Percentiles rank a stretch among this genome's conserved stretches.
phyloP scores from a whole-genome alignment of 1,140 invertebrate genomes.

The Oreohelix idahoensis region DNA sequence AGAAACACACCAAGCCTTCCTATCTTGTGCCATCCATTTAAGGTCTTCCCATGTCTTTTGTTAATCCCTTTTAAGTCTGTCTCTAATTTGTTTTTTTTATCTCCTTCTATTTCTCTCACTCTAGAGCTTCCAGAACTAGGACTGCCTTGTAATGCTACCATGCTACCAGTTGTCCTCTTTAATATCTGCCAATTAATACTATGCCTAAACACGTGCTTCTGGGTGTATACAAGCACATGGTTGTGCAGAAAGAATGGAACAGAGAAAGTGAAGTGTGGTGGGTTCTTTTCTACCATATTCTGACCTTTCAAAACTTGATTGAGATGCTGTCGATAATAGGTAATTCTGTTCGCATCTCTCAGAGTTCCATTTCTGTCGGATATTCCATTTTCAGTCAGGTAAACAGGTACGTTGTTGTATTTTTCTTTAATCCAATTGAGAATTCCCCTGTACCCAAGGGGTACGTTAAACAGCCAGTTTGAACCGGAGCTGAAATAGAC shows the following conservation, averaged over 20 bases:
- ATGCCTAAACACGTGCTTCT: too few species aligned
- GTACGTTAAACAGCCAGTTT: conserved; percentile 68
- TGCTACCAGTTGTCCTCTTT: too few species aligned
- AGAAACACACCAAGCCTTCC: too few species aligned
- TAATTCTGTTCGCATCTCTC: conserved; percentile 74
- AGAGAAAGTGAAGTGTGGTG: neutral
- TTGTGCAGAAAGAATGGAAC: neutral
- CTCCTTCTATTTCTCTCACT: too few species aligned
- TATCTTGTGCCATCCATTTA: too few species aligned
- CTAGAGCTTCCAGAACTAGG: too few species aligned
- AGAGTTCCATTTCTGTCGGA: conserved; percentile 70
- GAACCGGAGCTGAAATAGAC: conserved; percentile 45
- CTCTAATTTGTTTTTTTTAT: too few species aligned
- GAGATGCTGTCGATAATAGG: conserved; percentile 77
- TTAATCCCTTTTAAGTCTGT: too few species aligned
- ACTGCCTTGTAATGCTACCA: too few species aligned
- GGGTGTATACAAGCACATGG: too few species aligned
- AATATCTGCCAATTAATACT: too few species aligned
- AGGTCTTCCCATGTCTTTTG: too few species aligned
- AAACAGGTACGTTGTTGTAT: conserved; percentile 77
- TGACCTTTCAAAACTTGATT: conserved; percentile 76
- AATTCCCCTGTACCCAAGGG: conserved; percentile 77
- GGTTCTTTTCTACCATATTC: neutral
- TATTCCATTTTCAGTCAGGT: conserved; percentile 81
- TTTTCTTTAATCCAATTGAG: conserved; percentile 77